Conservation (phyloP, 2,113 vertebrate genomes). For the Microtus pennsylvanicus region DNA sequence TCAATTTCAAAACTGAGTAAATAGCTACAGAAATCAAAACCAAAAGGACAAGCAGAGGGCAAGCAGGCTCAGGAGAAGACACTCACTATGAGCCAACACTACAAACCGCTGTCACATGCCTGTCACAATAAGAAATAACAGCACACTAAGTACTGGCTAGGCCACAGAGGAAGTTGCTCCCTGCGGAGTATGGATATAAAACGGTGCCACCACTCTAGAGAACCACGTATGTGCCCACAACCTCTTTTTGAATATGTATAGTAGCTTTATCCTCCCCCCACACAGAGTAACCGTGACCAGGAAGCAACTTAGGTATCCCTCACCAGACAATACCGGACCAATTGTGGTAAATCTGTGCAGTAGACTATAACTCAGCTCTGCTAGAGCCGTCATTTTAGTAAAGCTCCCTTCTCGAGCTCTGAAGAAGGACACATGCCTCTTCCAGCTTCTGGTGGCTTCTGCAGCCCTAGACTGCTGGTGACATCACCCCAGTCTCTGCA, state of each 20-base stretch:
- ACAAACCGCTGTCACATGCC: too few species aligned
- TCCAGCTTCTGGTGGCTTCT: neutral
- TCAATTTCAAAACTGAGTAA: neutral
- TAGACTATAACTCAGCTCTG: neutral
- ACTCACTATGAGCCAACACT: neutral
- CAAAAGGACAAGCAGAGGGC: neutral
- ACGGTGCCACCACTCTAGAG: neutral
- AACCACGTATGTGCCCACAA: neutral
- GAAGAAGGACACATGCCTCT: neutral
- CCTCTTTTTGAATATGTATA: neutral
- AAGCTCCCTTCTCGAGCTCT: neutral
- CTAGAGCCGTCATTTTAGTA: too few species aligned
- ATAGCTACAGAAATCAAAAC: neutral
- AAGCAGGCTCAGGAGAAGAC: neutral
- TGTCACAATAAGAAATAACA: neutral
- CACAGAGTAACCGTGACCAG: neutral
- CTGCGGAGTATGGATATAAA: neutral
- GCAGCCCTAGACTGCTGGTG: neutral
- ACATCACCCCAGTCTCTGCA: rapidly evolving
- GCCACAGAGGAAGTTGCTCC: neutral
- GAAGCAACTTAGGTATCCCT: neutral
- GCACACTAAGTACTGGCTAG: neutral
- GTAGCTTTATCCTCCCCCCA: neutral
- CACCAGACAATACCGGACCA: neutral
- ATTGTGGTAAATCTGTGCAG: neutral